Evolutionary conservation across 1,140 invertebrate genomes (phyloP).

Genomic region (Maniola jurtina): DNA sequence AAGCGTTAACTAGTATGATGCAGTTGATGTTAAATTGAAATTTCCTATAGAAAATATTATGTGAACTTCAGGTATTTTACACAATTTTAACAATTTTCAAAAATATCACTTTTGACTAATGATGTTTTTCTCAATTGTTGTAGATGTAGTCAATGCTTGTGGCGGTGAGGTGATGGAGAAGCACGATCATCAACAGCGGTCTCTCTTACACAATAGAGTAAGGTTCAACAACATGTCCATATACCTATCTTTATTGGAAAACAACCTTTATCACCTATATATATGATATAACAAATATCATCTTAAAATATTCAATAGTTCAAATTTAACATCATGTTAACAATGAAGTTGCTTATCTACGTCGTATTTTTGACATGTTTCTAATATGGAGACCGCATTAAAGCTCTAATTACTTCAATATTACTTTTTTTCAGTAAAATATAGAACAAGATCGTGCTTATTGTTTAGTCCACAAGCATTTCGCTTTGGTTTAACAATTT

Average conservation of each 20-base stretch:
- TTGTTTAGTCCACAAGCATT: slow-evolving; percentile 44
- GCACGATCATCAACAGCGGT: slow-evolving; percentile 79
- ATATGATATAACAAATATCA: neutral
- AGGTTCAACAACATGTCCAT: slow-evolving; percentile 48
- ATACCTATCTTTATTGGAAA: slow-evolving; percentile 8
- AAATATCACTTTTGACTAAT: slow-evolving; percentile 43
- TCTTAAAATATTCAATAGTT: neutral
- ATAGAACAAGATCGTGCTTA: slow-evolving; percentile 22
- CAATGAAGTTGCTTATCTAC: neutral
- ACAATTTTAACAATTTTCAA: slow-evolving; percentile 9
- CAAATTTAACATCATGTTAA: slow-evolving; percentile 5
- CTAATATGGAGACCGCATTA: neutral
- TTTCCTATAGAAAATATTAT: neutral
- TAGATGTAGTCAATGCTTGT: slow-evolving; percentile 89
- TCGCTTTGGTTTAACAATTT: slow-evolving; percentile 17
- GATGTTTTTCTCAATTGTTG: slow-evolving; percentile 80
- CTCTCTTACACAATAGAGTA: slow-evolving; percentile 79
- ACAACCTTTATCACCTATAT: neutral
- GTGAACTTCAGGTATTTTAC: neutral
- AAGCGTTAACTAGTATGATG: too few relatives aligned
- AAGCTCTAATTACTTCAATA: neutral
- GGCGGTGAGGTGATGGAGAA: slow-evolving; percentile 82
- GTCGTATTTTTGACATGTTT: neutral
- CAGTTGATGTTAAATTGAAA: neutral
- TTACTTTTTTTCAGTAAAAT: neutral